Conservation (phyloP, 2,797 vertebrate species). For the Paedocypris micromegethes region DNA sequence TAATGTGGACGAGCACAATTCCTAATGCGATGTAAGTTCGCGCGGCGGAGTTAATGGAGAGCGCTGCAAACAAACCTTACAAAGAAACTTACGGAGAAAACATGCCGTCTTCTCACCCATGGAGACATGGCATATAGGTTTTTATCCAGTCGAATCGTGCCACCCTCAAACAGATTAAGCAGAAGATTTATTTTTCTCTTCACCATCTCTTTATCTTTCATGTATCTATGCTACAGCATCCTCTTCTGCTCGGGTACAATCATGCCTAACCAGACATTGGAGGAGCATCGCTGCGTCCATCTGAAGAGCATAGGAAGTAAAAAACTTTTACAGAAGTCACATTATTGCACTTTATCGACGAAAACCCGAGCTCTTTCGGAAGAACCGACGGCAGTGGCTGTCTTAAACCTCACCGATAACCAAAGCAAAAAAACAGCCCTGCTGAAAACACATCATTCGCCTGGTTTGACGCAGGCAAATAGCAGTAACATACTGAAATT, state of each 20-base stretch:
- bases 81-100: conserved; percentile 61
- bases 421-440: conserved; percentile 50
- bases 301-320: conserved; percentile 66
- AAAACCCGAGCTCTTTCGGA: conserved; percentile 44
- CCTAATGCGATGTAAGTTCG: conserved; percentile 21
- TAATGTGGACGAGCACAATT: conserved; percentile 6
- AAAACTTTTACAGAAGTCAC: conserved; percentile 81
- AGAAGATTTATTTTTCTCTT: conserved; percentile 81
- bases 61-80: conserved; percentile 17
- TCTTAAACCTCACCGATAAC: conserved; percentile 44
- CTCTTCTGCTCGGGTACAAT: conserved; percentile 75
- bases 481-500: conserved; percentile 67
- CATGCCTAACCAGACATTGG: conserved; percentile 68
- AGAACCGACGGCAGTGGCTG: conserved; percentile 37
- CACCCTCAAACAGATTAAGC: conserved; percentile 76
- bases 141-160: conserved; percentile 70
- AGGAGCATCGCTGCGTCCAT: conserved; percentile 69
- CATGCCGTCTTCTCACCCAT: conserved; percentile 74
- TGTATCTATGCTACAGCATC: conserved; percentile 83
- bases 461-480: conserved; percentile 56
- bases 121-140: conserved; percentile 91
- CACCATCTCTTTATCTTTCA: conserved; percentile 86
- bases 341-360: conserved; percentile 63
- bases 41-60: conserved; percentile 32
- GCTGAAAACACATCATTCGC: conserved; percentile 40